Evolutionary conservation across 2,113 vertebrate genomes (phyloP), one percentile per base, ranked within the genome.

Genomic region (Turnix velox): DNA sequence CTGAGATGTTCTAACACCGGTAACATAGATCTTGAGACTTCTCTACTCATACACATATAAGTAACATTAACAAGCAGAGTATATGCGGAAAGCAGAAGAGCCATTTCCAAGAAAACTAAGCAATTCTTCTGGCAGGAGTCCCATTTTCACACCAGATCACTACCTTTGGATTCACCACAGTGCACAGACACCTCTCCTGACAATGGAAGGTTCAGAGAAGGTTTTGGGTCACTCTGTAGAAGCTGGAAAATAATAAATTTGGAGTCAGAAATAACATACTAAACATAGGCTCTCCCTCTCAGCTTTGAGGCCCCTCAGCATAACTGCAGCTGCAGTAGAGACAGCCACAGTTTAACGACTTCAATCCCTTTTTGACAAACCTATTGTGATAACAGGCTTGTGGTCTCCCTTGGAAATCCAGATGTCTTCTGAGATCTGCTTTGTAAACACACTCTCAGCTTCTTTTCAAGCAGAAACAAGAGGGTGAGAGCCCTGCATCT

Each of bases 341-440:
- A 18, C 23, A 14, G 48, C 27, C 0, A 1, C 43, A 45, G 33
- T 3, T 0, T 6, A 22, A 33, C 30, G 18, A 33, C 65, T 35
- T 31, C 1, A 4, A 23, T 14, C 17, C 30, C 37, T 65, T 10
- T 23, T 37, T 48, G 23, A 45, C 40, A 40, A 7, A 23, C 7
- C 45, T 54, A 71, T 13, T 46, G 22, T 4, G 2, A 1, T 12
- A 49, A 31, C 12, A 54, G 14, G 20, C 55, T 17, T 2, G 1
- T 18, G 12, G 35, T 33, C n/a, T 51, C 49, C 65, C 37, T 12
- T 28, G 63, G 73, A 78, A 57, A 65, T 16, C 43, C 52, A n/a
- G 15, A 14, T 33, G 45, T 22, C 75, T 5, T 19, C 68, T 55
- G 7, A 27, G 17, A 27, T 33, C 27, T 49, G 42, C 61, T 63